Conservation (phyloP, 2,888 invertebrate species). For the Epistrophe eligans region DNA sequence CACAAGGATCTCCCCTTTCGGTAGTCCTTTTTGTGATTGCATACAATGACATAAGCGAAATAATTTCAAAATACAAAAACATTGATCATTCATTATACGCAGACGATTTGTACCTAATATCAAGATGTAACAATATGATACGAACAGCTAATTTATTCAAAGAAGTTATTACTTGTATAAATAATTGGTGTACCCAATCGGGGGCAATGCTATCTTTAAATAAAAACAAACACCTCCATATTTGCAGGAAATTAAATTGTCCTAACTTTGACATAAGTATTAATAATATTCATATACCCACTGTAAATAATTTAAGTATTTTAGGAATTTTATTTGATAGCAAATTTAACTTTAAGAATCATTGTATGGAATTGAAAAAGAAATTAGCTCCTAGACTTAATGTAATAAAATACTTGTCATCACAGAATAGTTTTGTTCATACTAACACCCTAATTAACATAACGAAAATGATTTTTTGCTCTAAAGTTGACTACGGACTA, state of each 20-base stretch:
- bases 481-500: not conserved
- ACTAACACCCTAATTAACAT: not conserved
- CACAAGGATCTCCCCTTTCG: constrained; percentile 2
- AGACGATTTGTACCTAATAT: too few relatives aligned
- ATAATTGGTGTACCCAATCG: not conserved
- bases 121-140: not conserved
- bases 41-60: constrained; percentile 1
- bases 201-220: not conserved
- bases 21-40: not conserved
- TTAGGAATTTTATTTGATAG: not conserved
- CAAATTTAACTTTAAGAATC: not conserved
- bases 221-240: not conserved
- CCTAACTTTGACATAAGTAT: not conserved
- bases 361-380: not conserved
- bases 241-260: too few relatives aligned
- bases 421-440: not conserved
- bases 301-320: not conserved
- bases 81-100: too few relatives aligned
- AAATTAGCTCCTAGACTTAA: not conserved
- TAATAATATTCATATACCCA: not conserved
- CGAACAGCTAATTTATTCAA: not conserved
- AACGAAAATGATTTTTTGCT: not conserved
- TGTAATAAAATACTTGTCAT: not conserved
- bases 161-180: not conserved
- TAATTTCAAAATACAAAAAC: not conserved